Base-by-base conservation (phyloP, 2,113 vertebrate genomes). In the Motacilla alba region DNA sequence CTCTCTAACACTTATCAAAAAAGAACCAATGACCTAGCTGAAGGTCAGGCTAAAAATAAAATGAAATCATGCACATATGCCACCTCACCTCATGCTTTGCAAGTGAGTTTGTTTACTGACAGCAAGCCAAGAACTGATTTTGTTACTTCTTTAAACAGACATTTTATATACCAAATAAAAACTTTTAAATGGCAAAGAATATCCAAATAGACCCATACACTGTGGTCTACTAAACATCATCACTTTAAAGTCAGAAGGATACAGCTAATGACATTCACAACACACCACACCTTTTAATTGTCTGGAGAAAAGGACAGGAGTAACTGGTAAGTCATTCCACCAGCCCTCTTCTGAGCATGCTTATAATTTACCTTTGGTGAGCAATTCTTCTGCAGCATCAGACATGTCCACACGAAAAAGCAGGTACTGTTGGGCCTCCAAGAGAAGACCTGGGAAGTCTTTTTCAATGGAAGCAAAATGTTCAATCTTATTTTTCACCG, bases 401-500 rank as follows among this genome's bases (percentile, higher is more conserved):
- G 95, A 97, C 39, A 83, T 88, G 67, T 98, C 98, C 96, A 99
- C 98, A 43, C 99, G 98, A 89, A 98, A 98, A 84, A 99, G 98
- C 87, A 99, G 97, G 97, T 99, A 99, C 87, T 99, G 98, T 67
- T 99, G 99, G 47, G 99, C 99, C 43, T 99, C 98, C 55, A 98
- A 97, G 55, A 99, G 98, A 93, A 99, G 97, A 74, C 98, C 97
- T 3, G 98, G 97, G 67, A 99, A 99, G 95, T 99, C 99, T 94
- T 98, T 98, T 96, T 98, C 98, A 70, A 95, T 44, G 6, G 98
- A 98, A 47, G 98, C 98, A 95, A 98, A 98, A 91, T 98, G 97
- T 59, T 99, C 99, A 19, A 99, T 99, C 98, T 99, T 99, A 96
- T 99, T 99, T 97, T 99, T 99, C 94, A 99, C 98, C 62, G 98